A percentile compares a stretch with the other conserved stretches of the same genome.
Conservation (phyloP, 2,797 vertebrate species). For the Hydrolagus colliei region DNA sequence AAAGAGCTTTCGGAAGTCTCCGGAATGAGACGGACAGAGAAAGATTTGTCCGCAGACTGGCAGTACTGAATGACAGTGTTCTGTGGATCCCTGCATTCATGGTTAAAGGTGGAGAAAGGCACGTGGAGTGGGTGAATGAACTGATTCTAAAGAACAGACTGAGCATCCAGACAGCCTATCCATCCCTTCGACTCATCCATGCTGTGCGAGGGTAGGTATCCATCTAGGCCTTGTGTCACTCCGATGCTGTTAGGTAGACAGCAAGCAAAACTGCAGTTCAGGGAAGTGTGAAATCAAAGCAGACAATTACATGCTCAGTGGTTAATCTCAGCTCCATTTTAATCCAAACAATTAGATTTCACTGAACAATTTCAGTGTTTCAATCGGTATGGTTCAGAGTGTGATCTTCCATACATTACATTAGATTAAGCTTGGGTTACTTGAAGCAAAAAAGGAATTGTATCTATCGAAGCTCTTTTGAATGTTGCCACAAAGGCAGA, state of each 20-base stretch:
- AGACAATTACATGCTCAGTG: not conserved
- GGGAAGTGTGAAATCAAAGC: not conserved
- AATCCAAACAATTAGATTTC: not conserved
- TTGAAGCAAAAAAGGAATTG: not conserved
- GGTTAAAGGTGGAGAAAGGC: constrained; percentile 79
- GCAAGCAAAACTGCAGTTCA: not conserved
- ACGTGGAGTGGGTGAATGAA: constrained; percentile 73
- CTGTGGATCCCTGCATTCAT: constrained; percentile 85
- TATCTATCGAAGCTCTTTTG: not conserved
- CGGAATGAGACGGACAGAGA: constrained; percentile 66
- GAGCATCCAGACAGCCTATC: constrained; percentile 69
- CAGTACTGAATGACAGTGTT: constrained; percentile 74
- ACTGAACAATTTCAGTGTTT: not conserved
- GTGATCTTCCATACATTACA: not conserved
- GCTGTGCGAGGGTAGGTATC: constrained; percentile 80
- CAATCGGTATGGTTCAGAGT: not conserved
- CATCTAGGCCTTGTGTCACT: constrained; percentile 12
- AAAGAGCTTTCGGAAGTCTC: constrained; percentile 74
- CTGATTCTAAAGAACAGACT: constrained; percentile 75
- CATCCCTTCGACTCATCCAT: constrained; percentile 74
- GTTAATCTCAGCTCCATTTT: not conserved
- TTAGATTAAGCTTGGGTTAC: not conserved
- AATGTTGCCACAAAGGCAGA: not conserved
- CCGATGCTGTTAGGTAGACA: not conserved
- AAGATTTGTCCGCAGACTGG: constrained; percentile 70